These are phyloP conservation scores for Saturnia pavonia DNA, from an alignment of 2,888 invertebrate species.

Conservation along the genomic window DNA sequence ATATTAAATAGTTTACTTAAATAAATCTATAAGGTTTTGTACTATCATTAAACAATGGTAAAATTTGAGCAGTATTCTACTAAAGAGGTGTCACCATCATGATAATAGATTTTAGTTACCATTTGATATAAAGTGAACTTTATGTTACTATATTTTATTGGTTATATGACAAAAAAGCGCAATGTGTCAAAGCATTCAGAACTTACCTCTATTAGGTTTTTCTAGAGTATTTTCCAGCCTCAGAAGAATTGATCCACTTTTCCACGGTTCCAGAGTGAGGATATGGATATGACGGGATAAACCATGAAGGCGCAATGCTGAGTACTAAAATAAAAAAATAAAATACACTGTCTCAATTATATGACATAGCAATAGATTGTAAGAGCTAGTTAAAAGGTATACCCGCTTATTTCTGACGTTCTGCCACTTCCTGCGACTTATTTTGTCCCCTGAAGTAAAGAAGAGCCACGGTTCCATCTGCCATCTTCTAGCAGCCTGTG, in stretches of 20 bases:
- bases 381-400: slow-evolving; percentile 15
- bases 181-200: neutral
- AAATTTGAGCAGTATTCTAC: no score
- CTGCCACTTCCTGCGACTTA: slow-evolving; percentile 69
- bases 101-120: neutral
- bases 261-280: slow-evolving; percentile 83
- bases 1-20: no score
- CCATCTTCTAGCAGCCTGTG: slow-evolving; percentile 54
- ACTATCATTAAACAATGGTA: no score
- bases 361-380: slow-evolving; percentile 5
- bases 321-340: slow-evolving; percentile 55
- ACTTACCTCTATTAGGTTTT: slow-evolving; percentile 48
- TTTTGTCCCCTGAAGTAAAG: slow-evolving; percentile 63
- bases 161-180: neutral
- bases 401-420: slow-evolving; percentile 68
- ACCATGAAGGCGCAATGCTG: slow-evolving; percentile 62
- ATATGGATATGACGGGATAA: slow-evolving; percentile 81
- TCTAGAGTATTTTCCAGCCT: slow-evolving; percentile 83
- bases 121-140: neutral
- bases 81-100: no score
- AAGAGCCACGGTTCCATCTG: slow-evolving; percentile 66
- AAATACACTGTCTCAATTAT: neutral
- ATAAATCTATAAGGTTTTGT: no score
- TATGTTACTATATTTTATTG: no score
- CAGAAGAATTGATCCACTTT: slow-evolving; percentile 72